Evolutionary conservation across 2,797 vertebrate species (phyloP).

Genomic region (Tadarida brasiliensis): DNA sequence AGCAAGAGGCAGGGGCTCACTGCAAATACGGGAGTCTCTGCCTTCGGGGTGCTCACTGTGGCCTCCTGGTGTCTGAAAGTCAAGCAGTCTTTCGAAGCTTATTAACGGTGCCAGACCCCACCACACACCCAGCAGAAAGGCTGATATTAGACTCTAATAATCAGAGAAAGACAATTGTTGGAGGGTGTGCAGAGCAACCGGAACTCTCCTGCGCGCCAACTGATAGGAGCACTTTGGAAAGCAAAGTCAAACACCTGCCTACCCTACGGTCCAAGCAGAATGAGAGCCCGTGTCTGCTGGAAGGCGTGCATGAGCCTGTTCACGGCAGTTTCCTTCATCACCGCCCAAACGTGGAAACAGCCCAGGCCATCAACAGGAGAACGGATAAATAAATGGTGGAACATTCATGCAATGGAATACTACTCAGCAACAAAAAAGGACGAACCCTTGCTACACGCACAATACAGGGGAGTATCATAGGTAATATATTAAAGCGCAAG

Average conservation of each 20-base stretch:
- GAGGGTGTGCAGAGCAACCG: fast-evolving
- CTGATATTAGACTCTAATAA: too few relatives aligned
- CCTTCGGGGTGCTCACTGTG: not conserved
- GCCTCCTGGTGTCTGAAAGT: not conserved
- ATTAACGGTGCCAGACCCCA: not conserved
- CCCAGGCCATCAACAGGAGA: fast-evolving
- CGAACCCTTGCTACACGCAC: fast-evolving
- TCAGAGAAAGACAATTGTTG: not conserved
- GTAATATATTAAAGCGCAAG: not conserved
- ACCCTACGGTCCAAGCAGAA: not conserved
- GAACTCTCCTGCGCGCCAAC: not conserved
- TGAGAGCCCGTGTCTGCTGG: fast-evolving
- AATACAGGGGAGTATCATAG: not conserved
- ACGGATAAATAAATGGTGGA: not conserved
- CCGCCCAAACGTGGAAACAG: not conserved
- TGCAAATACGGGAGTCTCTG: not conserved
- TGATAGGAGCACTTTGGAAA: fast-evolving
- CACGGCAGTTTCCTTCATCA: not conserved
- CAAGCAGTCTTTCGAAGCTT: not conserved
- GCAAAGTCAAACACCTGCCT: not conserved
- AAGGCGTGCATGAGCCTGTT: not conserved
- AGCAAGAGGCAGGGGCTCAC: not conserved
- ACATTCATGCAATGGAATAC: not conserved
- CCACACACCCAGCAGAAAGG: not conserved
- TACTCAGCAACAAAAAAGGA: not conserved